Evolutionary conservation across 2,797 vertebrate genomes (phyloP).

Genomic region (Notamacropus eugenii): DNA sequence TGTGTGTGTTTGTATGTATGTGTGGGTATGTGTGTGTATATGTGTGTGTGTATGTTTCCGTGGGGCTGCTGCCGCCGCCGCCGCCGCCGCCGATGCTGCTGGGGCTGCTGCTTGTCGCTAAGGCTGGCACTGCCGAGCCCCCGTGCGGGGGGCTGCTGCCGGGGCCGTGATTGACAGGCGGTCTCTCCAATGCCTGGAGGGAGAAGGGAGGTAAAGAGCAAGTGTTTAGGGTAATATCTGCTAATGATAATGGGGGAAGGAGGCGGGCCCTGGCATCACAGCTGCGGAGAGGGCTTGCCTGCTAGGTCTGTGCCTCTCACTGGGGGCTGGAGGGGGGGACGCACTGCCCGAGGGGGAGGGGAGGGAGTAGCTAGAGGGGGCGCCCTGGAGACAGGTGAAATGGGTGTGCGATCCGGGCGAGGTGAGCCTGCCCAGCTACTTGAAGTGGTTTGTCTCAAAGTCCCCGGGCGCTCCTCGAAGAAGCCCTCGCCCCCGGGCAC

Average conservation of each 20-base stretch:
- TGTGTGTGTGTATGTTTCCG: neutral
- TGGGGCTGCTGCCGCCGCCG: slow-evolving; percentile 59
- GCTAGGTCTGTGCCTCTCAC: slow-evolving; percentile 2
- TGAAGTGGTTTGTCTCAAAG: slow-evolving; percentile 10
- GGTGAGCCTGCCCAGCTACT: neutral
- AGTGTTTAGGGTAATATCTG: slow-evolving; percentile 85
- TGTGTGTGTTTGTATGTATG: slow-evolving; percentile 75
- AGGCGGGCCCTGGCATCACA: slow-evolving; percentile 77
- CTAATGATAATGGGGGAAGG: slow-evolving; percentile 83
- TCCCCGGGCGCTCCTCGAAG: neutral
- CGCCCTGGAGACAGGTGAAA: slow-evolving; percentile 9
- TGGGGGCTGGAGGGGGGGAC: neutral
- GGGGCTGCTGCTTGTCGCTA: slow-evolving; percentile 79
- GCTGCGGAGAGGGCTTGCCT: slow-evolving; percentile 49
- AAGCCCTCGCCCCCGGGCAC: neutral
- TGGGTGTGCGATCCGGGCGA: neutral
- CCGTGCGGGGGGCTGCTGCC: slow-evolving; percentile 87
- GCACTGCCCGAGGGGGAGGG: neutral
- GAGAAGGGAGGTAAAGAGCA: slow-evolving; percentile 85
- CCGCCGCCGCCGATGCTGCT: slow-evolving; percentile 75
- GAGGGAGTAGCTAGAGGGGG: neutral
- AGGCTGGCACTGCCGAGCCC: slow-evolving; percentile 83
- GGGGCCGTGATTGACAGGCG: slow-evolving; percentile 93
- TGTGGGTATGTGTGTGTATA: slow-evolving; percentile 42
- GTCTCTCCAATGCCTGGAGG: slow-evolving; percentile 95